phyloP scores from a whole-genome alignment of 23 tunicate species.

The Aplidium turbinatum region DNA sequence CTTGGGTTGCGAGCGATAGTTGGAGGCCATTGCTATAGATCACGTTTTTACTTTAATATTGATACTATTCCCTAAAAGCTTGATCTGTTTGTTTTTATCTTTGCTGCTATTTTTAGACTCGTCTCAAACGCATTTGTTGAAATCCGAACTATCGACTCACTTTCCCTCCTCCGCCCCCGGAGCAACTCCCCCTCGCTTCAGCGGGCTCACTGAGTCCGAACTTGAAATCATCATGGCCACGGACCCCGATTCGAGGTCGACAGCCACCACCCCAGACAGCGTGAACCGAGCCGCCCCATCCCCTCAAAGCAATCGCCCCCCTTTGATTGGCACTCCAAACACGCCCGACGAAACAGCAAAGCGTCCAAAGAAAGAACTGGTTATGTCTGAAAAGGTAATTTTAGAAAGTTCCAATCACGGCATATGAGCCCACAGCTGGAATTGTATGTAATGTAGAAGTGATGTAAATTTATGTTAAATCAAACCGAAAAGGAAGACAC shows the following conservation, averaged over 20 bases:
- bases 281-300: not conserved
- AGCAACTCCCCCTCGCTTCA: not conserved
- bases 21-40: no score
- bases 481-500: no score
- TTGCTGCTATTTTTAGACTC: not conserved
- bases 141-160: no score
- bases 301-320: not conserved
- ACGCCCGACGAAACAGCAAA: not conserved
- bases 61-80: no score
- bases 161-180: conserved; percentile 2
- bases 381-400: not conserved
- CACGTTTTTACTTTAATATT: no score
- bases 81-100: no score
- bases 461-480: no score
- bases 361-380: not conserved
- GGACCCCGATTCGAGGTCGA: conserved; percentile 69
- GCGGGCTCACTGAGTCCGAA: conserved; percentile 61
- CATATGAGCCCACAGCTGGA: no score
- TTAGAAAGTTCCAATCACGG: no score
- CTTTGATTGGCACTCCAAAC: no score
- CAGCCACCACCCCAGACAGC: conserved; percentile 26
- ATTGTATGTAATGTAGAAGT: no score
- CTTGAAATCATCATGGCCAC: conserved; percentile 66
- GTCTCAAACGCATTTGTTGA: conserved; percentile 3
- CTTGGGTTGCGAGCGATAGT: no score